phyloP scores from a whole-genome alignment of 2,797 vertebrate species.

The Lithobates sylvaticus region DNA sequence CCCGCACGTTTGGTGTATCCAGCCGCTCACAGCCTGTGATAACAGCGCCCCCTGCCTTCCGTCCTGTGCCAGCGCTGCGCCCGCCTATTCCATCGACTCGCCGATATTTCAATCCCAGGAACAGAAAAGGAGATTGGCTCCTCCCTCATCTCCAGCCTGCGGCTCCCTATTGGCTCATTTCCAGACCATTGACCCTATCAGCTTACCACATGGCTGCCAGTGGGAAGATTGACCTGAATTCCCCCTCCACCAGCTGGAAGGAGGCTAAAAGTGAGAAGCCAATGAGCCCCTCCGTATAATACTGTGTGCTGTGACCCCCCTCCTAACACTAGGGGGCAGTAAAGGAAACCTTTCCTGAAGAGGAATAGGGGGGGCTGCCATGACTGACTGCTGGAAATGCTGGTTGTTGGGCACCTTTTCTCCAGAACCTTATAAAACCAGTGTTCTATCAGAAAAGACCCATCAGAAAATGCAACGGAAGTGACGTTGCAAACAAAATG shows the following conservation, averaged over 20 bases:
- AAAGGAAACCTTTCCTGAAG: neutral
- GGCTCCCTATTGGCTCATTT: neutral
- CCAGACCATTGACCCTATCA: neutral
- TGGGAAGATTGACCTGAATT: conserved; percentile 68
- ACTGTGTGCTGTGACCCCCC: neutral
- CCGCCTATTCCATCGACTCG: neutral
- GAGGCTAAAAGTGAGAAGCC: conserved; percentile 76
- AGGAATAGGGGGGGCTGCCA: neutral
- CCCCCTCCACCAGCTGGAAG: conserved; percentile 74
- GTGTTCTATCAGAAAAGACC: no score
- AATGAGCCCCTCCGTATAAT: neutral
- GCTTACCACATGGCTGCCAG: conserved; percentile 67
- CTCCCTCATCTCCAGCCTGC: neutral
- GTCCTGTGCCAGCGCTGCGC: neutral
- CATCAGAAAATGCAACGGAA: no score
- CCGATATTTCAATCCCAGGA: no score
- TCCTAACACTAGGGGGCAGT: neutral
- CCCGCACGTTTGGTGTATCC: neutral
- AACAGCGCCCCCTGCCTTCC: neutral
- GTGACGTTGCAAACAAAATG: no score
- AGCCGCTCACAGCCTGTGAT: neutral
- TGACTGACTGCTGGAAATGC: no score
- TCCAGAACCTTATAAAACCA: no score
- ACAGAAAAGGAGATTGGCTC: neutral
- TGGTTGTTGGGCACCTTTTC: no score